phyloP scores from a whole-genome alignment of 2,888 invertebrate species.

The Bibio marci region DNA sequence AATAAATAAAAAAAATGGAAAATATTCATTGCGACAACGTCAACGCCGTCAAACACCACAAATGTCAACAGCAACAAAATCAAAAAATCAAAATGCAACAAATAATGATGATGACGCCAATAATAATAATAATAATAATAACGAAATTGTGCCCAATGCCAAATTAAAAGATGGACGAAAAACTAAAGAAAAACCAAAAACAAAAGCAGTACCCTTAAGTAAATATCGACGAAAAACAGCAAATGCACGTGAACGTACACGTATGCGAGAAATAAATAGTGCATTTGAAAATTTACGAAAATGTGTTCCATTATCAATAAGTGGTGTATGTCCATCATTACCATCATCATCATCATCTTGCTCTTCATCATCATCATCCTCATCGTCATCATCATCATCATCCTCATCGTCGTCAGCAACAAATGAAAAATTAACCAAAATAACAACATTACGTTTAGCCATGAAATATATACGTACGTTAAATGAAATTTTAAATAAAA shows the following conservation, averaged over 20 bases:
- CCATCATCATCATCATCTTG: conserved; percentile 29
- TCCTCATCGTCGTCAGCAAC: conserved; percentile 22
- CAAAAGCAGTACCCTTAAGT: conserved; percentile 58
- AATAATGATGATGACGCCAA: neutral
- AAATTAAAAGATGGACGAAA: too few species aligned
- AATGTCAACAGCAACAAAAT: conserved; percentile 25
- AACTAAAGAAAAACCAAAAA: conserved; percentile 34
- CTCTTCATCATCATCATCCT: conserved; percentile 6
- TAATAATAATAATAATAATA: conserved; percentile 1
- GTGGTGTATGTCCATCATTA: conserved; percentile 11
- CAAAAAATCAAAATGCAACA: conserved; percentile 13
- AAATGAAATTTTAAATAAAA: conserved; percentile 38
- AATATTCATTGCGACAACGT: conserved; percentile 50
- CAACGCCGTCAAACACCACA: conserved; percentile 30
- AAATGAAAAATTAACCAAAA: conserved; percentile 74
- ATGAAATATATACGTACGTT: conserved; percentile 74
- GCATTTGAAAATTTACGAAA: conserved; percentile 69
- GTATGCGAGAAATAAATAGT: conserved; percentile 80
- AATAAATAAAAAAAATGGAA: conserved; percentile 32
- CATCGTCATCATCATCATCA: too few species aligned
- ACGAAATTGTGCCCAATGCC: neutral
- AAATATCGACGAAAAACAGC: conserved; percentile 82
- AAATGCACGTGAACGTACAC: conserved; percentile 69
- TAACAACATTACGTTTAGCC: conserved; percentile 69
- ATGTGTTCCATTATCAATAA: conserved; percentile 45